Conservation (phyloP, 1,140 invertebrate species). For the Polyergus mexicanus region DNA sequence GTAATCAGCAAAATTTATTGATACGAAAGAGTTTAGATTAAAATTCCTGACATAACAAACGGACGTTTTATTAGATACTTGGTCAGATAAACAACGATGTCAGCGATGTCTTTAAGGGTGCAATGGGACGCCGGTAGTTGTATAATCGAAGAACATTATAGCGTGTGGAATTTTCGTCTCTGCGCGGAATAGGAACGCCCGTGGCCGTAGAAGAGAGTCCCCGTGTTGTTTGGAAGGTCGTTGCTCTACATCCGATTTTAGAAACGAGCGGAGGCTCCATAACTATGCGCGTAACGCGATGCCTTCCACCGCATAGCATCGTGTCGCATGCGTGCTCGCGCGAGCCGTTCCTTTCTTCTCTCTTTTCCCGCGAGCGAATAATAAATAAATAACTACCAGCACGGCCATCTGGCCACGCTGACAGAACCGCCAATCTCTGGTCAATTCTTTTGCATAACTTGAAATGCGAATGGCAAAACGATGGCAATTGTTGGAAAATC, state of each 20-base stretch:
- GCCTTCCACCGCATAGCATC: conserved; percentile 32
- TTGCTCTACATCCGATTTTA: conserved; percentile 87
- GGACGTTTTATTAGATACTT: not conserved
- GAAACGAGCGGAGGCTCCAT: conserved; percentile 78
- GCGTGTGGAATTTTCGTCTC: conserved; percentile 52
- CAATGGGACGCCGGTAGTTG: not conserved
- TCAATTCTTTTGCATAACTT: conserved; percentile 14
- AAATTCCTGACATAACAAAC: not conserved
- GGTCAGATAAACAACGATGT: conserved; percentile 2
- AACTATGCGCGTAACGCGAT: conserved; percentile 68
- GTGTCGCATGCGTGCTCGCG: conserved; percentile 39
- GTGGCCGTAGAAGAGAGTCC: conserved; percentile 68
- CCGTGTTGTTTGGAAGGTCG: conserved; percentile 85
- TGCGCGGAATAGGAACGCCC: conserved; percentile 23
- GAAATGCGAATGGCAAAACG: not conserved
- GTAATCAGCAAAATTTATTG: not conserved
- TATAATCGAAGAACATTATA: conserved; percentile 30
- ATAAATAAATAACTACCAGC: conserved; percentile 54
- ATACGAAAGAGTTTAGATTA: not conserved
- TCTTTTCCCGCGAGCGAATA: not conserved
- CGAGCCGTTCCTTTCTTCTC: not conserved
- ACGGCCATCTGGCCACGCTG: conserved; percentile 37
- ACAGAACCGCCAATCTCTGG: conserved; percentile 8
- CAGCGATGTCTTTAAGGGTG: not conserved
- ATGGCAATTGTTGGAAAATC: not conserved